Evolutionary conservation across 2,113 vertebrate genomes (phyloP), one percentile per base, ranked within the genome.

Genomic region (Tychaedon coryphoeus): DNA sequence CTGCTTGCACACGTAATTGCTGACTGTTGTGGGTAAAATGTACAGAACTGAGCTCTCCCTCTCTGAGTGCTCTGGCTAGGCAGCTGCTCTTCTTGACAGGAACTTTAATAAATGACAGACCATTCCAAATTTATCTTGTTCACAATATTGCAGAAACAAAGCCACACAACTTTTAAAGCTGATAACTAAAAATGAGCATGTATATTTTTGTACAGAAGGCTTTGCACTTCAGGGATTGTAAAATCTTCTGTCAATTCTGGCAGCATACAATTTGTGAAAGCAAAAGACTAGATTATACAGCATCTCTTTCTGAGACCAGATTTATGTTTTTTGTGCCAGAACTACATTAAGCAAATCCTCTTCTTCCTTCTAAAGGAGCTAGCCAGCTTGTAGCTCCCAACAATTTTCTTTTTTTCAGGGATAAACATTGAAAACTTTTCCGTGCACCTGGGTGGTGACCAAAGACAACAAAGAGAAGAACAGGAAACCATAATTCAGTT

Each of bases 351-450:
- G 65, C 57, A 96, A 96, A 97, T 94, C 88, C 83, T 93, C 53
- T 93, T 80, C 90, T 95, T 97, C 93, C 97, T 96, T 95, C 83
- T 91, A 76, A 92, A 94, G 56, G 84, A 92, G 38, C 38, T 74
- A 83, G 75, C 60, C 74, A 69, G 84, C 91, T 92, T 82, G 67
- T 54, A 79, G 40, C 40, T 84, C 93, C 92, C 61, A 42, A 87
- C 50, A 66, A 73, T 95, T 90, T 92, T 96, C 64, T 89, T 93
- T 90, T 89, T 93, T 94, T 69, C 48, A 62, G 60, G 69, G 91
- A 90, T 94, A 96, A 96, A 96, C 53, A 53, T 95, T 47, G 72
- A 93, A 93, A 95, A 95, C 82, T 93, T 97, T 95, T 97, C 95
- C 92, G 53, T 92, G 75, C 78, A 97, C 97, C 97, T 97, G 95